phyloP scores from a whole-genome alignment of 2,113 vertebrate species.

The Otocyon megalotis region DNA sequence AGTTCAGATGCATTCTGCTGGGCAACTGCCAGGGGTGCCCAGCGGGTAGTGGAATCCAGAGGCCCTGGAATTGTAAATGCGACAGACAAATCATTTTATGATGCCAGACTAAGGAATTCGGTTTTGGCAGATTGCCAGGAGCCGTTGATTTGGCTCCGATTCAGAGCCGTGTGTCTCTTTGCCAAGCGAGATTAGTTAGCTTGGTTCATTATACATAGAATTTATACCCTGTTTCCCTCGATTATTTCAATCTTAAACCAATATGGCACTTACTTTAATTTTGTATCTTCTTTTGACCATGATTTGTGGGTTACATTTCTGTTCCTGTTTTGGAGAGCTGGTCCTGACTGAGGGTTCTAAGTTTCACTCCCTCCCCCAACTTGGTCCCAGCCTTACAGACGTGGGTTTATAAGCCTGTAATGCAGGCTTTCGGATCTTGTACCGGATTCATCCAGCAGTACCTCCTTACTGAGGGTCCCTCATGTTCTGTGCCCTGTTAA shows the following conservation, averaged over 20 bases:
- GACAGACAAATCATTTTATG: constrained; percentile 87
- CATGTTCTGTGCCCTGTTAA: not conserved
- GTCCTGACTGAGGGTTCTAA: not conserved
- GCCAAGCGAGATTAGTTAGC: constrained; percentile 88
- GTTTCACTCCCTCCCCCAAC: not conserved
- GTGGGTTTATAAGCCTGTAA: not conserved
- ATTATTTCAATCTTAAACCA: constrained; percentile 69
- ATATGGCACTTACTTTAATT: constrained; percentile 29
- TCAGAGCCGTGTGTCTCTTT: constrained; percentile 85
- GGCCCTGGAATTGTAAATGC: constrained; percentile 86
- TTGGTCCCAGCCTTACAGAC: not conserved
- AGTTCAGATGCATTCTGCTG: constrained; percentile 85
- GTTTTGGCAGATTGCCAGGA: constrained; percentile 86
- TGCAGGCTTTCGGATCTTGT: constrained; percentile 3
- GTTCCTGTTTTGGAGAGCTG: not conserved
- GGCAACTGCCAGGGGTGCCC: constrained; percentile 80
- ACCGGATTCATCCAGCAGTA: not conserved
- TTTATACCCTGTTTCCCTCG: constrained; percentile 51
- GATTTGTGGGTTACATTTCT: constrained; percentile 53
- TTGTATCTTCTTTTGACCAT: constrained; percentile 21
- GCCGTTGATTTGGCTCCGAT: constrained; percentile 83
- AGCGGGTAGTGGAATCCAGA: constrained; percentile 82
- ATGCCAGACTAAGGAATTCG: constrained; percentile 87
- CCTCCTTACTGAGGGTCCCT: not conserved
- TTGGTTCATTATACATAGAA: constrained; percentile 87